Evolutionary conservation across 2,797 vertebrate genomes (phyloP), one percentile per base, ranked within the genome.

Genomic region (Kryptopterus vitreolus): DNA sequence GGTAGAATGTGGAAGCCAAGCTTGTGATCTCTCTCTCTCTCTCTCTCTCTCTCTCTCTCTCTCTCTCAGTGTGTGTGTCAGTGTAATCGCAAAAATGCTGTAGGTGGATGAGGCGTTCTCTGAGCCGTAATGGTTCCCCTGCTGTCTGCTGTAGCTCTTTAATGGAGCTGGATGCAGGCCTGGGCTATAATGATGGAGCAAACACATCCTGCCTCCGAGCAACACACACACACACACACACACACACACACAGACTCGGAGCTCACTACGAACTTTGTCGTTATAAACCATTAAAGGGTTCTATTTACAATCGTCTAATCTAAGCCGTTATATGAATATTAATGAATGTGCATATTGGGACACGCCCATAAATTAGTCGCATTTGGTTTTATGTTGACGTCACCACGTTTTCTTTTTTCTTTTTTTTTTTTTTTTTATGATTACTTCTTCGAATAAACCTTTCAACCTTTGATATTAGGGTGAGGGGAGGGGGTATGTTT

Each of bases 111-210:
- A 77, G 80, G 62, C 7, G 59, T 59, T 55, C 48, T 71, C 59
- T 63, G 62, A 79, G 73, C 73, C 55, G 70, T 84, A 84, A 84
- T 84, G 82, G 82, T 81, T 90, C 83, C 88, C 86, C 79, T 89
- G 86, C 87, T 86, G 77, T 72, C 81, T 83, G 85, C 86, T 87
- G 84, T 85, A 82, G 87, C 86, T 88, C 84, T 83, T 84, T 91
- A 91, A 91, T 90, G 88, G 89, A 83, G 61, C 76, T 83, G 82
- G 82, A 81, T 81, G 61, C 73, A 88, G 87, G 88, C 88, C 89
- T 90, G 85, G 87, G 89, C 84, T 84, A 83, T 92, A 90, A 92
- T 91, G 90, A 90, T 87, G 90, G 86, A 87, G 86, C 53, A 65
- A 83, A 78, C 82, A 88, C 80, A 77, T 76, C 69, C 26, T 85